Percentiles rank a stretch among this genome's conserved stretches.
phyloP scores from a whole-genome alignment of 2,888 invertebrate species.

The Dicyrtomina minuta region DNA sequence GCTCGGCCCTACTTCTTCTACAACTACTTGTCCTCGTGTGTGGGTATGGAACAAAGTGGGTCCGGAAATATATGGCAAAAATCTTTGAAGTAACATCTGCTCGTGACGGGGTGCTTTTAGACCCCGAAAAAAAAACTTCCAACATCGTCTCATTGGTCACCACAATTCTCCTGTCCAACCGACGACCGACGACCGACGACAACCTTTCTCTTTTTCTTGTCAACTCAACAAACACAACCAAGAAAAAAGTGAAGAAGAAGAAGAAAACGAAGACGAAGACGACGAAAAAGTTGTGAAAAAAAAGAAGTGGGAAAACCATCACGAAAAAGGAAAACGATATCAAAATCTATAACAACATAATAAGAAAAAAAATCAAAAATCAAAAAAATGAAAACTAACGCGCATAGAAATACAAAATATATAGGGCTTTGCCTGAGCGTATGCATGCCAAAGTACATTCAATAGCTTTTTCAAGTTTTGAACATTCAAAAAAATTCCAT shows the following conservation, averaged over 20 bases:
- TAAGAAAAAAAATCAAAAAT: no score
- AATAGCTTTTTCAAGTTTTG: no score
- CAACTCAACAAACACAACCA: conserved; percentile 36
- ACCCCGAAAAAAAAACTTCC: conserved; percentile 45
- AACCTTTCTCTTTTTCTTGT: no score
- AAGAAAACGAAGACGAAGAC: background rate
- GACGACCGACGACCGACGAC: no score
- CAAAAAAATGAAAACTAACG: no score
- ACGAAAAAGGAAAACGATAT: no score
- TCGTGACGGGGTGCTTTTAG: conserved; percentile 52
- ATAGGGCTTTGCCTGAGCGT: no score
- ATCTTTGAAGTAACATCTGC: conserved; percentile 51
- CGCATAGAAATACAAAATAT: no score
- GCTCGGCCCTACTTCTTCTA: background rate
- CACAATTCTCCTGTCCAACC: conserved; percentile 43
- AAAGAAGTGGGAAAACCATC: background rate
- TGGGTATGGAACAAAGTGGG: background rate
- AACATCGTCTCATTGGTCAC: conserved; percentile 42
- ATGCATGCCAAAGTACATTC: no score
- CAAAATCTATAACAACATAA: no score
- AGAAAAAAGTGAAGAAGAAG: background rate
- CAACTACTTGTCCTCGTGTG: no score
- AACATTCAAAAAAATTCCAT: no score
- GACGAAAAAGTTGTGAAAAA: background rate
- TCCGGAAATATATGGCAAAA: conserved; percentile 32